phyloP scores from a whole-genome alignment of 1,140 invertebrate species.

The Bombyx mandarina region DNA sequence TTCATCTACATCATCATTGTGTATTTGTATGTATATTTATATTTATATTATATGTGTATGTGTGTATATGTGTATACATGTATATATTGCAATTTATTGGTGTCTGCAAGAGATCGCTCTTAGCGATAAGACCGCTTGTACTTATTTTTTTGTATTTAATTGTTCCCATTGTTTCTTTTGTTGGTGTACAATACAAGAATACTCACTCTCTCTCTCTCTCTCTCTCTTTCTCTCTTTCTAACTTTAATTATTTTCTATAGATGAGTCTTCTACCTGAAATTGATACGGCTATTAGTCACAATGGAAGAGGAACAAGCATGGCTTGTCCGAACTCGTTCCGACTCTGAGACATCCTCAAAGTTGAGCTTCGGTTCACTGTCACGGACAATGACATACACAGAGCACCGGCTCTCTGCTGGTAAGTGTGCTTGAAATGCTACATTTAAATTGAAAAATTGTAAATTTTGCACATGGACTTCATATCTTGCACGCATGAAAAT shows the following conservation, averaged over 20 bases:
- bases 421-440: not conserved
- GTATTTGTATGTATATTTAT: no score
- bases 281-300: conserved; percentile 9
- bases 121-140: not conserved
- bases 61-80: no score
- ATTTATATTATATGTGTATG: no score
- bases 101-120: no score
- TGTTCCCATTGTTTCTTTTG: no score
- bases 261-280: conserved; percentile 25
- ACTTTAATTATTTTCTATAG: conserved; percentile 20
- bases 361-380: conserved; percentile 50
- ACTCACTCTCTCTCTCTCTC: not conserved
- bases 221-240: not conserved
- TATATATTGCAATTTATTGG: not conserved
- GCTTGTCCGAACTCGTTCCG: conserved; percentile 60
- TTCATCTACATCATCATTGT: no score
- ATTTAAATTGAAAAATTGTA: no score
- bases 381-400: conserved; percentile 47
- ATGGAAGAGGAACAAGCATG: conserved; percentile 67
- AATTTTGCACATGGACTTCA: no score
- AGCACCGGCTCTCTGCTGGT: conserved; percentile 36
- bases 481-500: no score
- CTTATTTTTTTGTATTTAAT: not conserved
- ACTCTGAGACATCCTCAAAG: conserved; percentile 63
- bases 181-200: no score